phyloP scores from a whole-genome alignment of 2,888 invertebrate genomes.

The Macropis europaea region DNA sequence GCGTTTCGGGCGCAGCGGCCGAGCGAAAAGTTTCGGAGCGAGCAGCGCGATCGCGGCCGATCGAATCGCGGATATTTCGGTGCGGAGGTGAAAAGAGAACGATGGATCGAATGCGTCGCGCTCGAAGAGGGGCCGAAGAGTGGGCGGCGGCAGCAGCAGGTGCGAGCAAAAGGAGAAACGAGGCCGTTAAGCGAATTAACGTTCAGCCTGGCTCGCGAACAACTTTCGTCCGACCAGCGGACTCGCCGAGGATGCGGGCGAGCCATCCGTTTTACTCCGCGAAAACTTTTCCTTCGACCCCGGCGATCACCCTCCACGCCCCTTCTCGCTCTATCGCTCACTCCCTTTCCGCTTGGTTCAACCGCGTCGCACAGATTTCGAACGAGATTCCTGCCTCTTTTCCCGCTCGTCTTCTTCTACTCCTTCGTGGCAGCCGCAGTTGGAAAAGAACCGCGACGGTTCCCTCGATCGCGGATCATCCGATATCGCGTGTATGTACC shows the following conservation, averaged over 20 bases:
- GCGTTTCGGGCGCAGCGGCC: background rate
- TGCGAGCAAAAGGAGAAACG: constrained; percentile 52
- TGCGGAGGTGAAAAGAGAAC: no score
- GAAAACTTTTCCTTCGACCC: constrained; percentile 47
- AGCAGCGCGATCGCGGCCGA: no score
- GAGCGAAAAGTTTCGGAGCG: constrained; percentile 4
- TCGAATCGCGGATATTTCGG: no score
- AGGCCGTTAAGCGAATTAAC: constrained; percentile 65
- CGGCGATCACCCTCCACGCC: background rate
- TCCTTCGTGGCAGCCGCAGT: background rate
- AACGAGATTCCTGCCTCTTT: background rate
- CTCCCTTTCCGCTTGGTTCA: no score
- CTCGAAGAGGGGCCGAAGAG: background rate
- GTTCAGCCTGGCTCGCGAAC: constrained; percentile 28
- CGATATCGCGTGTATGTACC: no score
- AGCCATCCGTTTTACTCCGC: constrained; percentile 35
- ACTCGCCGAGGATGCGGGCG: background rate
- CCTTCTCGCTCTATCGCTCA: background rate
- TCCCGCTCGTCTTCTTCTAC: no score
- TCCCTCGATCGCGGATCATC: no score
- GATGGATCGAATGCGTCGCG: background rate
- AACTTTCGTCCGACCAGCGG: constrained; percentile 46
- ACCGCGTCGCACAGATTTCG: constrained; percentile 1
- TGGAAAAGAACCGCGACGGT: no score
- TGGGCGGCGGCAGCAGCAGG: constrained; percentile 37